Evolutionary conservation across 2,113 vertebrate species (phyloP).

Genomic region (Porphyrio hochstetteri): DNA sequence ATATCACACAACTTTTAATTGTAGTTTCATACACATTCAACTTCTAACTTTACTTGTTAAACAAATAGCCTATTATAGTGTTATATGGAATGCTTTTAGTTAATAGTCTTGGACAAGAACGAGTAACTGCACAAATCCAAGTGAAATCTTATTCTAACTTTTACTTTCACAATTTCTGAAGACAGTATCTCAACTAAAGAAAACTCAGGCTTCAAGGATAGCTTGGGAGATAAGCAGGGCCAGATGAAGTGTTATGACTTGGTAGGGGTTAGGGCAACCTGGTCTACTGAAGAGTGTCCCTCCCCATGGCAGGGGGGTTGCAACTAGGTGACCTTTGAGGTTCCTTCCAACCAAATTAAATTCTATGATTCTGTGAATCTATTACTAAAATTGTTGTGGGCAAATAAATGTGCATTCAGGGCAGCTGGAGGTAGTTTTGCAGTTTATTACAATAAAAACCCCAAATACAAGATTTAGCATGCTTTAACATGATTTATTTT

Average conservation of each 20-base stretch:
- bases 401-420: not conserved
- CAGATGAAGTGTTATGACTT: not conserved
- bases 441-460: not conserved
- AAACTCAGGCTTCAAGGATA: not conserved
- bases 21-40: not conserved
- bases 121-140: not conserved
- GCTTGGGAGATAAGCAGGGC: not conserved
- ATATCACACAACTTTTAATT: fast-evolving
- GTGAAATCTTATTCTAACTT: not conserved
- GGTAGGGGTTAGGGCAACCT: too few species aligned
- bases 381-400: not conserved
- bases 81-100: not conserved
- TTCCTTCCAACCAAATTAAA: too few species aligned
- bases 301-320: too few species aligned
- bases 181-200: not conserved
- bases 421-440: not conserved
- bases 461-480: not conserved
- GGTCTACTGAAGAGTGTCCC: too few species aligned
- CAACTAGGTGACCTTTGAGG: too few species aligned
- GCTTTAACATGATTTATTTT: not conserved
- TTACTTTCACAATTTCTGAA: not conserved
- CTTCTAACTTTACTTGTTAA: not conserved
- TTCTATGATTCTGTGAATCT: too few species aligned
- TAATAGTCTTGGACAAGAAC: not conserved
- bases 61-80: not conserved